These are phyloP conservation scores for Polyodon spathula DNA, from an alignment of 2,113 vertebrate genomes.

Conservation along the genomic window DNA sequence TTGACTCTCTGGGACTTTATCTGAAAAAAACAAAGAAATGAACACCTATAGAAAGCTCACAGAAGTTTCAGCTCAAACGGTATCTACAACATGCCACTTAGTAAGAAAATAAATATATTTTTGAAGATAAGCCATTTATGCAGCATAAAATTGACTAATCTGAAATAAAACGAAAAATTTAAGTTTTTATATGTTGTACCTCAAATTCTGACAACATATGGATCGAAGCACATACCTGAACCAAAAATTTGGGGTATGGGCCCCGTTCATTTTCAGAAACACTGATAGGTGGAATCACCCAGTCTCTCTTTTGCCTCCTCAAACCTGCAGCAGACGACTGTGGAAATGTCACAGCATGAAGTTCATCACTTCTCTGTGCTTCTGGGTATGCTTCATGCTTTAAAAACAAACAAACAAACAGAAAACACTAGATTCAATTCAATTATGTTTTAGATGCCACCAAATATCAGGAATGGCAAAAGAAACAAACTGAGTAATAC, in stretches of 20 bases:
- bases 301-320: conserved; percentile 39
- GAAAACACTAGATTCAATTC: too few relatives aligned
- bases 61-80: not conserved
- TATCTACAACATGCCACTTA: not conserved
- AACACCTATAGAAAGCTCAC: too few relatives aligned
- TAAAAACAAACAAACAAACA: too few relatives aligned
- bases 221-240: conserved; percentile 1
- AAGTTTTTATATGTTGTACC: not conserved
- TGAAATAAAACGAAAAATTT: not conserved
- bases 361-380: too few relatives aligned
- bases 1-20: conserved; percentile 32
- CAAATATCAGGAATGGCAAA: too few relatives aligned
- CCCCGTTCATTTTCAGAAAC: conserved; percentile 36
- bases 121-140: not conserved
- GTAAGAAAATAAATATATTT: not conserved
- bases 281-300: conserved; percentile 36
- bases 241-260: conserved; percentile 33
- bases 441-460: too few relatives aligned
- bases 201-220: too few relatives aligned
- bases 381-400: too few relatives aligned
- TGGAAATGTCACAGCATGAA: too few relatives aligned
- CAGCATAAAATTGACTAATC: not conserved
- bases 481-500: too few relatives aligned
- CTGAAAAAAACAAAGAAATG: conserved; percentile 17
- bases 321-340: too few relatives aligned